Conservation (phyloP, 1,140 invertebrate species). For the Micrasema longulum region DNA sequence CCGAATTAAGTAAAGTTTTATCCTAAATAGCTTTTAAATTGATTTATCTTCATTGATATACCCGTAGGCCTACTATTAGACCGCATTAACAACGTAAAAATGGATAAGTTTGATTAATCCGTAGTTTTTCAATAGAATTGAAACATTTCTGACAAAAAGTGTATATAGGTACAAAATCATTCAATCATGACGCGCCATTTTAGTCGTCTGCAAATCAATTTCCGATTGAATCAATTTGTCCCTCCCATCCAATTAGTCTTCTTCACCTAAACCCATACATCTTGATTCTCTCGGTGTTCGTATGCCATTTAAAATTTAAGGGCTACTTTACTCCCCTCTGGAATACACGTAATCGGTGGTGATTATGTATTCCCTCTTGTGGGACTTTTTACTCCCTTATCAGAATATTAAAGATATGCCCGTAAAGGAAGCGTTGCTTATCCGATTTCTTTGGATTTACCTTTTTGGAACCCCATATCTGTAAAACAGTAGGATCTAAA, state of each 20-base stretch:
- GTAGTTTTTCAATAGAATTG: too few species aligned
- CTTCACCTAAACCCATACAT: conserved; percentile 20
- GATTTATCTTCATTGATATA: too few species aligned
- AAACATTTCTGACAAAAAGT: too few species aligned
- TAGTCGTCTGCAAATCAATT: conserved; percentile 5
- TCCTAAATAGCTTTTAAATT: too few species aligned
- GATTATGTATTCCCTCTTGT: conserved; percentile 39
- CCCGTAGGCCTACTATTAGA: too few species aligned
- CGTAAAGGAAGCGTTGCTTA: neutral
- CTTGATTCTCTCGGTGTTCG: conserved; percentile 9
- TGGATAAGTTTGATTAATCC: too few species aligned
- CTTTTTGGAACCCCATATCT: too few species aligned
- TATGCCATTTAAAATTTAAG: conserved; percentile 37
- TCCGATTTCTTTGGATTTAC: neutral
- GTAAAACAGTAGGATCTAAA: neutral
- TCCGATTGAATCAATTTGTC: conserved; percentile 14
- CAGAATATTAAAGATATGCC: neutral
- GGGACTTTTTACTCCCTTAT: conserved; percentile 21
- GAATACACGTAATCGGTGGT: conserved; percentile 36
- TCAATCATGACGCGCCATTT: neutral
- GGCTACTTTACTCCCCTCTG: conserved; percentile 3
- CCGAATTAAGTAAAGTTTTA: too few species aligned
- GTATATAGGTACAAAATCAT: too few species aligned
- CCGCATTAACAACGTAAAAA: too few species aligned
- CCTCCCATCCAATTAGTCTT: conserved; percentile 9